These are phyloP conservation scores for Tipula confusa DNA, from an alignment of 2,888 invertebrate species.

Conservation along the genomic window DNA sequence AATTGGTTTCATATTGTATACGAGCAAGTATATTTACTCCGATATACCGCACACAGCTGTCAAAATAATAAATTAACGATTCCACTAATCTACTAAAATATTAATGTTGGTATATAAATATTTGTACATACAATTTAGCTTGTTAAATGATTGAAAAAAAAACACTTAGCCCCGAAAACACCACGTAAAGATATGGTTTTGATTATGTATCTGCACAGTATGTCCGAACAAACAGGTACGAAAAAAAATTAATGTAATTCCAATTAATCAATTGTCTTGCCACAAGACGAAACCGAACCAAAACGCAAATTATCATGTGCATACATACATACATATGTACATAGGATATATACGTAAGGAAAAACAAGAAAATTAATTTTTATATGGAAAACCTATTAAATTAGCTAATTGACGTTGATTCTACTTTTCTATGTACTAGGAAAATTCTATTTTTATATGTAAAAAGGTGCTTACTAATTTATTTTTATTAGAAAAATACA, in stretches of 20 bases:
- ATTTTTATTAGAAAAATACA: neutral
- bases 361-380: neutral
- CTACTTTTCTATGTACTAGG: neutral
- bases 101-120: neutral
- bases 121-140: neutral
- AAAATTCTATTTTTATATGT: too few species aligned
- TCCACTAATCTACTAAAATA: conserved; percentile 1
- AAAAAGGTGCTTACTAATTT: neutral
- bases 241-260: neutral
- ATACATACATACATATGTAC: neutral
- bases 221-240: neutral
- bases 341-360: too few species aligned
- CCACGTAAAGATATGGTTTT: neutral
- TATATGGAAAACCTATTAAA: neutral
- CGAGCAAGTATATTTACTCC: neutral
- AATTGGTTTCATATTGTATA: neutral
- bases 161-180: neutral
- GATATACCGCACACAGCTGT: neutral
- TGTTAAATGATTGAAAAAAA: neutral
- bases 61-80: neutral
- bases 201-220: neutral
- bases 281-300: neutral
- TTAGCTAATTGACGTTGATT: neutral
- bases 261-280: neutral
- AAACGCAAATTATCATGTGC: neutral